phyloP scores from a whole-genome alignment of 2,888 invertebrate species.

The Saturnia japonica region DNA sequence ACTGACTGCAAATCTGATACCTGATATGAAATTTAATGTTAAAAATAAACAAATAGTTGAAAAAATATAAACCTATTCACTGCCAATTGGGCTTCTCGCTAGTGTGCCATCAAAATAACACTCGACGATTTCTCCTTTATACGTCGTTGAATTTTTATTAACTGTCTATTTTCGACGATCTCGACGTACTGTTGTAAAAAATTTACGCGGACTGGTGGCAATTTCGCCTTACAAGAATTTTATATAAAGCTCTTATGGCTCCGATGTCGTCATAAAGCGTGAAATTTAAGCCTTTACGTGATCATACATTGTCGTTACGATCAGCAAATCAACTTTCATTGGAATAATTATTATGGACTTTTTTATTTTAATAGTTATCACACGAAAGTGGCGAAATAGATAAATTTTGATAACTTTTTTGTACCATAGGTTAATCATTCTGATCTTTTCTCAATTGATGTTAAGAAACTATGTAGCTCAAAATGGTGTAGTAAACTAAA shows the following conservation, averaged over 20 bases:
- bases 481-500: no score
- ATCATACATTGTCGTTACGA: constrained; percentile 28
- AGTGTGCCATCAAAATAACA: constrained; percentile 43
- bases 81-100: constrained; percentile 23
- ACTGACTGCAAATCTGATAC: not conserved
- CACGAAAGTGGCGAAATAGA: no score
- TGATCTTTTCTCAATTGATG: no score
- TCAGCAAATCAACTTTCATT: not conserved
- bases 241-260: constrained; percentile 55
- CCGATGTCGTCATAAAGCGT: constrained; percentile 55
- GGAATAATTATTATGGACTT: not conserved
- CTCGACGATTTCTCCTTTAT: constrained; percentile 44
- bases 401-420: no score
- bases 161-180: constrained; percentile 51
- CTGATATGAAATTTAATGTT: not conserved
- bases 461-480: no score
- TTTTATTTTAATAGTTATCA: no score
- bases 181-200: constrained; percentile 53
- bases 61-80: constrained; percentile 7
- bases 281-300: constrained; percentile 53
- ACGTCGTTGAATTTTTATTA: constrained; percentile 57
- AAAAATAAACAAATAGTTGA: constrained; percentile 18
- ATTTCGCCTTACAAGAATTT: constrained; percentile 57
- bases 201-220: constrained; percentile 56
- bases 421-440: no score